These are phyloP conservation scores for Tenthredo distinguenda DNA, from an alignment of 2,888 invertebrate genomes.

Conservation along the genomic window DNA sequence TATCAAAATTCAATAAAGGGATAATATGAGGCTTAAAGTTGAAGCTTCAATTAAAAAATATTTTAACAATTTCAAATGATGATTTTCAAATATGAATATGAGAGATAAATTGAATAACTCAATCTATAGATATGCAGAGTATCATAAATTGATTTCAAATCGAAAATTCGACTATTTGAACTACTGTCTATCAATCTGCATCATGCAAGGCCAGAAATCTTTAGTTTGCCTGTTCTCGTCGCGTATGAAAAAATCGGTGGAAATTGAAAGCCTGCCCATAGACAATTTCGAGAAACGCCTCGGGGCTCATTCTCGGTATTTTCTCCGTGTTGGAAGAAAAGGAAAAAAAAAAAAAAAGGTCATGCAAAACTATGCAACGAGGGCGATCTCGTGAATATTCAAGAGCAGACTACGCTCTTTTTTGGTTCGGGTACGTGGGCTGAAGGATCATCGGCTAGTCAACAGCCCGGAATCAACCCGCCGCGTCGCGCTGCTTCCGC, in stretches of 20 bases:
- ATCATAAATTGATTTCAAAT: not conserved
- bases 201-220: not conserved
- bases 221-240: not conserved
- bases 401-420: slow-evolving; percentile 59
- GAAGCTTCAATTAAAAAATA: not conserved
- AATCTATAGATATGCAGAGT: not conserved
- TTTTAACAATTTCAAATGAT: not conserved
- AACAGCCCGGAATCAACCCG: slow-evolving; percentile 49
- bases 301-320: not conserved
- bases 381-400: slow-evolving; percentile 74
- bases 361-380: slow-evolving; percentile 66
- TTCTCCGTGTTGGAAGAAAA: not conserved
- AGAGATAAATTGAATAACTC: not conserved
- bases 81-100: not conserved
- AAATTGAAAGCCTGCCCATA: not conserved
- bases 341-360: slow-evolving; percentile 8
- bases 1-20: not conserved
- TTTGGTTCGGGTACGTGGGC: slow-evolving; percentile 51
- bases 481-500: not conserved
- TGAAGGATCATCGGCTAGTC: slow-evolving; percentile 62
- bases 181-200: not conserved
- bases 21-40: not conserved
- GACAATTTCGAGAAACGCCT: not conserved
- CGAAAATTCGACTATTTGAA: not conserved
- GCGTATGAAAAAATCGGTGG: not conserved